These are phyloP conservation scores for Phenganax subtilis DNA, from an alignment of 92 coral and sea anemone genomes.

Conservation along the genomic window DNA sequence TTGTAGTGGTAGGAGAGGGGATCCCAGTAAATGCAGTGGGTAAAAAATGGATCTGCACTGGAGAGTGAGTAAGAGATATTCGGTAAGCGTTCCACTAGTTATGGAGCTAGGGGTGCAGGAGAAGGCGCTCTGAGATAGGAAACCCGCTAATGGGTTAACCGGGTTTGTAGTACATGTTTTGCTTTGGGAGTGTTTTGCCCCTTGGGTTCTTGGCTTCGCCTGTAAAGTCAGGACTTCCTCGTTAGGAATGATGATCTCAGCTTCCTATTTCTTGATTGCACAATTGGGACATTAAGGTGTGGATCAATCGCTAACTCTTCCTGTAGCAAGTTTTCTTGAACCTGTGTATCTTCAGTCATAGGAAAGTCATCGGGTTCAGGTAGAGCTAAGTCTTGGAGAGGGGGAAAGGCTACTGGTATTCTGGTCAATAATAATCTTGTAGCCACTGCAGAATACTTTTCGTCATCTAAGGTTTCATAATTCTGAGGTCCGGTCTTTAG, in stretches of 20 bases:
- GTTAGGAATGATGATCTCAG: neutral
- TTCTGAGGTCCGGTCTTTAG: neutral
- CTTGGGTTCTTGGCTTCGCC: neutral
- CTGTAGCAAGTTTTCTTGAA: neutral
- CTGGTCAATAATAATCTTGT: neutral
- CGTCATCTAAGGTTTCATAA: neutral
- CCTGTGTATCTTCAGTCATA: neutral
- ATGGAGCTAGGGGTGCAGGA: neutral
- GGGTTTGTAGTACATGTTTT: neutral
- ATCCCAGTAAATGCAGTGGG: too few relatives aligned
- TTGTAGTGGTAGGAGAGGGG: too few relatives aligned
- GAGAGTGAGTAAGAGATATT: too few relatives aligned
- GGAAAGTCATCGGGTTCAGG: neutral
- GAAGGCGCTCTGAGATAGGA: neutral
- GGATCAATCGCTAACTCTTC: neutral
- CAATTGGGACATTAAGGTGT: neutral
- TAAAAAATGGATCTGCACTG: too few relatives aligned
- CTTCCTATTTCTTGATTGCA: neutral
- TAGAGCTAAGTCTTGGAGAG: neutral
- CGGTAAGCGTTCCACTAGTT: neutral
- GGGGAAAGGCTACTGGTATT: neutral
- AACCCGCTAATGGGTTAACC: neutral
- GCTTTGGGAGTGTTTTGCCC: neutral
- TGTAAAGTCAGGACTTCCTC: neutral
- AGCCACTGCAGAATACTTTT: neutral